phyloP scores from a whole-genome alignment of 2,888 invertebrate species.

The Strigamia transsilvanica region DNA sequence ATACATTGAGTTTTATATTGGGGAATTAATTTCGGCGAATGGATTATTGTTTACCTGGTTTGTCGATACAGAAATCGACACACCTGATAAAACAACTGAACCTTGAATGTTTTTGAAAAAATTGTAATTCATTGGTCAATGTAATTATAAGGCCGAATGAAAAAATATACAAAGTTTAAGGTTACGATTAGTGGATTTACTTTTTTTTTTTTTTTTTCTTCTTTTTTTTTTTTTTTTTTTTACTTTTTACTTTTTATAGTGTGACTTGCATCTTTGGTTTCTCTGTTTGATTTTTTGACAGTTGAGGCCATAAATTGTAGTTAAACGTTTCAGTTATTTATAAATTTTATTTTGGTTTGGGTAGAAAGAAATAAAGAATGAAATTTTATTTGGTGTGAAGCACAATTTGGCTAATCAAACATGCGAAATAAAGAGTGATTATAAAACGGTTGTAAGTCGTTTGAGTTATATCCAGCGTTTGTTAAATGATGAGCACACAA shows the following conservation, averaged over 20 bases:
- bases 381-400: too few species aligned
- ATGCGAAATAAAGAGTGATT: background rate
- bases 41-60: background rate
- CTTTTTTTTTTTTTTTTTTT: background rate
- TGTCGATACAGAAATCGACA: background rate
- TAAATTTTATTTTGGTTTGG: too few species aligned
- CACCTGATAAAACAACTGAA: background rate
- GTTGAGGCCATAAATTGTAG: too few species aligned
- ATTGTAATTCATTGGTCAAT: background rate
- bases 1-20: background rate
- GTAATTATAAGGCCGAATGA: background rate
- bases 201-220: background rate
- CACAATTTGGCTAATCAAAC: too few species aligned
- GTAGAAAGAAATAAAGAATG: too few species aligned
- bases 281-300: background rate
- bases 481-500: conserved; percentile 41
- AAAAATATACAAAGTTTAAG: background rate
- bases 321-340: background rate
- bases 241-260: too few species aligned
- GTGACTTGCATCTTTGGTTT: background rate
- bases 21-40: background rate
- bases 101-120: background rate
- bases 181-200: background rate
- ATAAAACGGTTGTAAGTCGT: background rate
- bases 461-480: conserved; percentile 9